A percentile compares a stretch with the other conserved stretches of the same genome.
phyloP scores from a whole-genome alignment of 2,888 invertebrate genomes.

The Cecidostiba fungosa region DNA sequence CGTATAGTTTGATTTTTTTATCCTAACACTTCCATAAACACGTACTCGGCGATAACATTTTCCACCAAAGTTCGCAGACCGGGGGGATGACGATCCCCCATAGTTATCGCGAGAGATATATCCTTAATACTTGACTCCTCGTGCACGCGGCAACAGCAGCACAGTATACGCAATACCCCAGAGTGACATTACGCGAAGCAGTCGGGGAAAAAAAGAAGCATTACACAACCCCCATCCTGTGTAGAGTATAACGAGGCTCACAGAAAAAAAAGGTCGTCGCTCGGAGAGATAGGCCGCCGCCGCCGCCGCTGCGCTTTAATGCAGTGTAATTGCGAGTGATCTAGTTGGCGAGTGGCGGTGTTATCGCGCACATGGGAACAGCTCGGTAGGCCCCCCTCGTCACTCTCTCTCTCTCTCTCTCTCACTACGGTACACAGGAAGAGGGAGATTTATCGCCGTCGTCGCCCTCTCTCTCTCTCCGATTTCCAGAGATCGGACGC shows the following conservation, averaged over 20 bases:
- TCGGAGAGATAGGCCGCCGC: slow-evolving; percentile 2
- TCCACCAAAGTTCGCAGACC: not conserved
- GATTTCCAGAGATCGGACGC: slow-evolving; percentile 19
- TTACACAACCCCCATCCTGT: slow-evolving; percentile 1
- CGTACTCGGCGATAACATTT: not conserved
- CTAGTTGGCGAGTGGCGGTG: slow-evolving; percentile 39
- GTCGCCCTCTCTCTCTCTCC: slow-evolving; percentile 16
- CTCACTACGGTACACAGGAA: slow-evolving; percentile 33
- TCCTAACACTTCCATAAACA: not conserved
- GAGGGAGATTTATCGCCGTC: slow-evolving; percentile 58
- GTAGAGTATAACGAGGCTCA: not conserved
- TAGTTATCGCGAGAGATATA: not conserved
- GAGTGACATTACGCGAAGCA: slow-evolving; percentile 28
- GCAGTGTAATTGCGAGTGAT: slow-evolving; percentile 56
- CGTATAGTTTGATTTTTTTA: not conserved
- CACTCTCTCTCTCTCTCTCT: slow-evolving; percentile 9
- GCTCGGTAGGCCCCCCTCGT: slow-evolving; percentile 30
- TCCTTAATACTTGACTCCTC: not conserved
- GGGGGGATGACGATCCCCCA: not conserved
- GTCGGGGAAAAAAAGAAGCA: not conserved
- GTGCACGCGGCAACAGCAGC: not conserved
- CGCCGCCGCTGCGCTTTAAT: slow-evolving; percentile 40
- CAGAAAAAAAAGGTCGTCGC: not conserved
- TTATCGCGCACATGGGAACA: slow-evolving; percentile 59
- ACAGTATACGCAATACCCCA: not conserved